These are phyloP conservation scores for Bombyx mandarina DNA, from an alignment of 1,140 invertebrate genomes.

Conservation along the genomic window DNA sequence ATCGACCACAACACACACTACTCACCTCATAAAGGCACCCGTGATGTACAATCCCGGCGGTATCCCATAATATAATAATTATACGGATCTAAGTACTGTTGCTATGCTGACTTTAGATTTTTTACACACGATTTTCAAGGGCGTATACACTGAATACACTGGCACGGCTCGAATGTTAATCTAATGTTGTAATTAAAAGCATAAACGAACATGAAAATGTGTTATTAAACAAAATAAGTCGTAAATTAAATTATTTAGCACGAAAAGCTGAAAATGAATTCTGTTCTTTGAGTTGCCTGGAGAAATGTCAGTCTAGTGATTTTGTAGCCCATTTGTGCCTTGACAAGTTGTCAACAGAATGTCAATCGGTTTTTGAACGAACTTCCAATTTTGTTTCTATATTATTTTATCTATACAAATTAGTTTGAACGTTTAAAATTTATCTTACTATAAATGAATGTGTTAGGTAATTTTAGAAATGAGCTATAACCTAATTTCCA, in stretches of 20 bases:
- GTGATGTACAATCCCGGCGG: conserved; percentile 21
- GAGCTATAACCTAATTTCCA: no score
- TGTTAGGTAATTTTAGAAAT: no score
- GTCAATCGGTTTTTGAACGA: conserved; percentile 4
- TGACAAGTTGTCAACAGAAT: conserved; percentile 1
- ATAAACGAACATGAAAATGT: conserved; percentile 13
- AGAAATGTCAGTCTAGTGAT: conserved; percentile 15
- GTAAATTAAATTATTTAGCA: conserved; percentile 26
- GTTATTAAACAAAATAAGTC: conserved; percentile 21
- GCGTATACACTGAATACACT: conserved; percentile 36
- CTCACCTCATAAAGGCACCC: conserved; percentile 57
- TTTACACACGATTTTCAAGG: conserved; percentile 63
- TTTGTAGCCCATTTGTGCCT: neutral
- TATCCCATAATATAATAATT: conserved; percentile 40
- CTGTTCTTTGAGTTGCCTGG: conserved; percentile 25
- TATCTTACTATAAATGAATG: no score
- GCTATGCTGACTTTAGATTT: conserved; percentile 66
- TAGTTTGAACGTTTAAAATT: no score
- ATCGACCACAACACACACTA: conserved; percentile 26
- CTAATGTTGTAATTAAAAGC: conserved; percentile 17
- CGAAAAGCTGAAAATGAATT: conserved; percentile 39
- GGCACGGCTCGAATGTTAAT: conserved; percentile 25
- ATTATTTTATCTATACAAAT: no score
- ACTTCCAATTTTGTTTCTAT: neutral
- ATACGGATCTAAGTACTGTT: conserved; percentile 49